Evolutionary conservation across 1,140 invertebrate species (phyloP), one percentile per base, ranked within the genome.

Genomic region (Aphaenogaster floridana): DNA sequence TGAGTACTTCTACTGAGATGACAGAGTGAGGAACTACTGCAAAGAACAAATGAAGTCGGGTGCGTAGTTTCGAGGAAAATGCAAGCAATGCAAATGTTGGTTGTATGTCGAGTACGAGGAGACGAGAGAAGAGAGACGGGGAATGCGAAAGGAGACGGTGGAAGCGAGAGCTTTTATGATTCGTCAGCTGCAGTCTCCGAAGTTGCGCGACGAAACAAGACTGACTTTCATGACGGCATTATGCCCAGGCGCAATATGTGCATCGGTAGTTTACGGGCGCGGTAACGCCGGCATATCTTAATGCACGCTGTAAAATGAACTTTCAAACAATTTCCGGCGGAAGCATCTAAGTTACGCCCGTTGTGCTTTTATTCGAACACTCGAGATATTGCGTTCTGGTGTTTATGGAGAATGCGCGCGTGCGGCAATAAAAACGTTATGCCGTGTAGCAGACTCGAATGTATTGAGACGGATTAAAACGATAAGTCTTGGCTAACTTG

Each of bases 161-260:
- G 17, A 52, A 59, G 81, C 76, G 48, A 39, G 52, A 74, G 59
- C 57, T 90, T 89, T 88, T 90, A 90, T 85, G 81, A 88, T 90
- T 90, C 85, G 85, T 84, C 88, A 89, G 89, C 79, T 87, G 79
- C 54, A 81, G 64, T 78, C 57, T 64, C 36, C 52, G 52, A 81
- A 87, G 71, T 83, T 59, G 48, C 57, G 28, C 71, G 39, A 48
- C 57, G 63, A 89, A 89, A 76, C 66, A 72, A n/a, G 52, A 52
- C 57, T 28, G 86, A 87, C 50, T 89, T 87, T 90, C 88, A 87
- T 76, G 88, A 87, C 78, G 52, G 66, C 45, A 79, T 89, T 89
- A 89, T 87, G 66, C 59, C 9, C 17, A 39, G 66, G 21, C 66
- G 86, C 88, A 89, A 90, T 89, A 90, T 87, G 89, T 79, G 88